A percentile compares a stretch with the other conserved stretches of the same genome.
Conservation (phyloP, 2,113 vertebrate species). For the Hipposideros armiger region DNA sequence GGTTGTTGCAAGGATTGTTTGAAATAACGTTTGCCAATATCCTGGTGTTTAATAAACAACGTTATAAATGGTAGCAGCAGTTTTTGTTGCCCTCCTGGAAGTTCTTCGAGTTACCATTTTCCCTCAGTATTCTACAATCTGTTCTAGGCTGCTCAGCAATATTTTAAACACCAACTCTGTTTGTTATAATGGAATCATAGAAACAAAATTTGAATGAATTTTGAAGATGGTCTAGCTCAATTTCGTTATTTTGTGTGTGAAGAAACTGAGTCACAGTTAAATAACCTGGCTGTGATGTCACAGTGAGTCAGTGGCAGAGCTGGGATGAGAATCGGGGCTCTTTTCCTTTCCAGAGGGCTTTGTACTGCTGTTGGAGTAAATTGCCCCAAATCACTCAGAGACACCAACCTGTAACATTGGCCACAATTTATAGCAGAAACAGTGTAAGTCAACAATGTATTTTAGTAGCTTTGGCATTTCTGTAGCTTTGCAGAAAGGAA, state of each 20-base stretch:
- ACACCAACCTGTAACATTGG: not conserved
- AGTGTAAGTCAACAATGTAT: not conserved
- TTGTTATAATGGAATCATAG: not conserved
- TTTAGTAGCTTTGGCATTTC: slow-evolving; percentile 8
- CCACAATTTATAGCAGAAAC: not conserved
- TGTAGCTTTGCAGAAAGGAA: not conserved
- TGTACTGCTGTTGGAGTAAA: not conserved
- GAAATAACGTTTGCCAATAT: slow-evolving; percentile 37
- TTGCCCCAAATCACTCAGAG: not conserved
- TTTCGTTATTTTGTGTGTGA: not conserved
- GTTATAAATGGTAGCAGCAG: not conserved
- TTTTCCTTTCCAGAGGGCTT: not conserved
- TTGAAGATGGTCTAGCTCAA: not conserved
- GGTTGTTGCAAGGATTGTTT: not conserved
- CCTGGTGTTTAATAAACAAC: not conserved
- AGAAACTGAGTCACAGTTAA: not conserved
- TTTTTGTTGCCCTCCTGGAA: slow-evolving; percentile 1
- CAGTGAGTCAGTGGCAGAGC: not conserved
- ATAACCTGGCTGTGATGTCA: not conserved
- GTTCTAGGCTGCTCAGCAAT: not conserved
- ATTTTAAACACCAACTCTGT: slow-evolving; percentile 36
- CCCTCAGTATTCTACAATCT: not conserved
- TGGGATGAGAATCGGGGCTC: not conserved
- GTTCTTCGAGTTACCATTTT: not conserved
- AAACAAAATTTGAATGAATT: slow-evolving; percentile 49